Conservation (phyloP, 2,888 invertebrate species). For the Epistrophe eligans region DNA sequence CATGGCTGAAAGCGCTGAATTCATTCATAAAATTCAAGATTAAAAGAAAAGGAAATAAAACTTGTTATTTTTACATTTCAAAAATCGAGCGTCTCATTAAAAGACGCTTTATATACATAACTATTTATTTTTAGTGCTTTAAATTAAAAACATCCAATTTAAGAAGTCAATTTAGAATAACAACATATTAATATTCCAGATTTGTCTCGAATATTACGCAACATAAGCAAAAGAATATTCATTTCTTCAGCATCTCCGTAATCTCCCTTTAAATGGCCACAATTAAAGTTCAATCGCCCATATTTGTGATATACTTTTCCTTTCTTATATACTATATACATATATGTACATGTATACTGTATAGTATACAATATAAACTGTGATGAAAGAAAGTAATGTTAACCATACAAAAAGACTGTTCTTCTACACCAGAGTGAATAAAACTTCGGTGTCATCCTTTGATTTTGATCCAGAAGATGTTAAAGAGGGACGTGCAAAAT, state of each 20-base stretch:
- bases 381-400: background rate
- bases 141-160: too few relatives aligned
- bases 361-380: background rate
- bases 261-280: constrained; percentile 3
- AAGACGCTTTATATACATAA: too few relatives aligned
- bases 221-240: background rate
- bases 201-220: background rate
- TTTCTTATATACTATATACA: background rate
- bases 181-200: background rate
- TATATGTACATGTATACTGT: too few relatives aligned
- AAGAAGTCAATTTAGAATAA: too few relatives aligned
- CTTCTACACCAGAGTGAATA: background rate
- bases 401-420: constrained; percentile 1
- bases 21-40: too few relatives aligned
- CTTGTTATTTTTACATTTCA: too few relatives aligned
- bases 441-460: constrained; percentile 7
- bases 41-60: too few relatives aligned
- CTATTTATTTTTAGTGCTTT: too few relatives aligned
- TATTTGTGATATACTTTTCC: background rate
- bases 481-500: constrained; percentile 14
- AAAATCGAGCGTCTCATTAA: too few relatives aligned
- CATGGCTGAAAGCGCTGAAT: too few relatives aligned
- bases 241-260: background rate
- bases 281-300: background rate
- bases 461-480: background rate